phyloP scores from a whole-genome alignment of 2,113 vertebrate genomes.

The Pachyramphus minor region DNA sequence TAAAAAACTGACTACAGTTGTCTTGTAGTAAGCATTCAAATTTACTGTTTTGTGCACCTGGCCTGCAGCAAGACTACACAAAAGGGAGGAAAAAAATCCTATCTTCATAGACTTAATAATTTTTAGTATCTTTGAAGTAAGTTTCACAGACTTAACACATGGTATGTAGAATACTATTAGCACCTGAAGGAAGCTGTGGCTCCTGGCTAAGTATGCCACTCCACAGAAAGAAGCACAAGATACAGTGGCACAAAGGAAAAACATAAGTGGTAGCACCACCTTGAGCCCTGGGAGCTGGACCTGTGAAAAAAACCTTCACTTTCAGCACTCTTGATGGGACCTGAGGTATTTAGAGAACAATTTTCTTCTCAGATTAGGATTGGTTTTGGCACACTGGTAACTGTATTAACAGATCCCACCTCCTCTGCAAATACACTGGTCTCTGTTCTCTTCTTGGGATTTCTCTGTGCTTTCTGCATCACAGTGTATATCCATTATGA shows the following conservation, averaged over 20 bases:
- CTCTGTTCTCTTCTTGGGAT: background rate
- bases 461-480: background rate
- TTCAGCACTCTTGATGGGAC: background rate
- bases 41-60: background rate
- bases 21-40: background rate
- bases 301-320: background rate
- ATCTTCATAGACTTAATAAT: background rate
- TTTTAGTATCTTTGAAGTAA: background rate
- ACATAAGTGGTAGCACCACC: background rate
- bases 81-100: background rate
- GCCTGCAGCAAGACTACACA: background rate
- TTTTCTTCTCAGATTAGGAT: background rate
- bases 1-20: background rate
- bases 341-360: background rate
- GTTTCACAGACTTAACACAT: background rate
- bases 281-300: background rate
- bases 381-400: background rate
- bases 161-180: background rate
- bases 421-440: background rate
- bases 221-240: background rate
- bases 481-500: background rate
- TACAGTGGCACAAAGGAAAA: background rate
- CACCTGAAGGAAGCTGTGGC: background rate
- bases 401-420: background rate
- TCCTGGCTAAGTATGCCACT: background rate